A percentile compares a stretch with the other conserved stretches of the same genome.
phyloP scores from a whole-genome alignment of 2,888 invertebrate species.

The Tineola bisselliella region DNA sequence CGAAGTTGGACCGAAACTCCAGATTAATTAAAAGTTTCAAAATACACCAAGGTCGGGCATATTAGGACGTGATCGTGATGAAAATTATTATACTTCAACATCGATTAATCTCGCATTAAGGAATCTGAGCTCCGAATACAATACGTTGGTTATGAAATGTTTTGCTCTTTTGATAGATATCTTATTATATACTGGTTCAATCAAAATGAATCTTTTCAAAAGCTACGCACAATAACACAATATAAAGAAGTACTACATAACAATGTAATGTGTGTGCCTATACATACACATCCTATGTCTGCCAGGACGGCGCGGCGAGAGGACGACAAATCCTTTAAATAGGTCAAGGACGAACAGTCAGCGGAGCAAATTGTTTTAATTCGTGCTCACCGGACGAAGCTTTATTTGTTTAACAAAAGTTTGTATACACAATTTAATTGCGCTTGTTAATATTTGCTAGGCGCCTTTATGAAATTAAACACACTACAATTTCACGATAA shows the following conservation, averaged over 20 bases:
- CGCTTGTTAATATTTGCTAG: not conserved
- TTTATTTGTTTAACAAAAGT: not conserved
- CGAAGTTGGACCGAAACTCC: not conserved
- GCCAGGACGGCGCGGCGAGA: not conserved
- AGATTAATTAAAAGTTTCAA: slow-evolving; percentile 4
- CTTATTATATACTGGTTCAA: not conserved
- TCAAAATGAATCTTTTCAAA: not conserved
- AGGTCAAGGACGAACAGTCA: slow-evolving; percentile 3
- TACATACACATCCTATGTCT: not conserved
- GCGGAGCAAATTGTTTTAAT: not conserved
- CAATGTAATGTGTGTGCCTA: not conserved
- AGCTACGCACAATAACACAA: not conserved
- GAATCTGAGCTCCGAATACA: not conserved
- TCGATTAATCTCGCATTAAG: slow-evolving; percentile 1
- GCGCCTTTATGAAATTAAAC: not conserved
- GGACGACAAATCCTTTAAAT: not conserved
- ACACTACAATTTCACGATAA: not conserved
- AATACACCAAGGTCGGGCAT: not conserved
- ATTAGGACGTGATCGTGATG: not conserved
- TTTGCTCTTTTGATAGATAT: not conserved
- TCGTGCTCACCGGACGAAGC: not conserved
- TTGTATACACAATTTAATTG: not conserved
- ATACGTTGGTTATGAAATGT: too few species aligned
- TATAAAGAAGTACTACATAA: too few species aligned
- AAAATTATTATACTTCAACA: not conserved